Percentiles rank a stretch among this genome's conserved stretches.
Conservation (phyloP, 2,113 vertebrate genomes). For the Podiceps cristatus region DNA sequence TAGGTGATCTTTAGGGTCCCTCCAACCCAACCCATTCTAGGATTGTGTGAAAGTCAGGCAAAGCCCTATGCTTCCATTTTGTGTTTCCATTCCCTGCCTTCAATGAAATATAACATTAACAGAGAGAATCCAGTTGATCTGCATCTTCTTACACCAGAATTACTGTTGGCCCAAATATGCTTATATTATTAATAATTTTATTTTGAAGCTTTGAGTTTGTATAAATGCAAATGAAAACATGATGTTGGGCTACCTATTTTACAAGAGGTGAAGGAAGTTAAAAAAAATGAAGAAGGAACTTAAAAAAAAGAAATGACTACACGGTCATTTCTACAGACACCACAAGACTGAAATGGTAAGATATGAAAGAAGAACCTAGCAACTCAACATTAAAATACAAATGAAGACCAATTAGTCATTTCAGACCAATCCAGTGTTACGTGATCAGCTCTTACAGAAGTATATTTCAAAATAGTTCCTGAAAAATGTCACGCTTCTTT, state of each 20-base stretch:
- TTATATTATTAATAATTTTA: background rate
- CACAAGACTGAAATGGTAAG: slow-evolving; percentile 28
- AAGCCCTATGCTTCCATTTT: background rate
- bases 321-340: slow-evolving; percentile 10
- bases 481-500: background rate
- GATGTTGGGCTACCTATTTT: background rate
- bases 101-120: background rate
- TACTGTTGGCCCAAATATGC: background rate
- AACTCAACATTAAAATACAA: background rate
- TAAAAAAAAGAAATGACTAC: background rate
- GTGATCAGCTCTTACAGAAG: background rate
- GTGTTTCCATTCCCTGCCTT: background rate
- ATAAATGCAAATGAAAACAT: background rate
- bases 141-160: background rate
- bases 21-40: no score
- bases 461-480: background rate
- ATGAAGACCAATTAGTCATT: background rate
- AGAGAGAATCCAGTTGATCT: background rate
- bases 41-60: background rate
- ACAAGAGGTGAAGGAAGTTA: slow-evolving; percentile 8
- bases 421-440: background rate
- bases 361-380: slow-evolving; percentile 28
- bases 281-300: background rate
- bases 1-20: no score
- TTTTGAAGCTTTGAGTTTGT: background rate